phyloP scores from a whole-genome alignment of 2,888 invertebrate species.

The Ophion ventricosus region DNA sequence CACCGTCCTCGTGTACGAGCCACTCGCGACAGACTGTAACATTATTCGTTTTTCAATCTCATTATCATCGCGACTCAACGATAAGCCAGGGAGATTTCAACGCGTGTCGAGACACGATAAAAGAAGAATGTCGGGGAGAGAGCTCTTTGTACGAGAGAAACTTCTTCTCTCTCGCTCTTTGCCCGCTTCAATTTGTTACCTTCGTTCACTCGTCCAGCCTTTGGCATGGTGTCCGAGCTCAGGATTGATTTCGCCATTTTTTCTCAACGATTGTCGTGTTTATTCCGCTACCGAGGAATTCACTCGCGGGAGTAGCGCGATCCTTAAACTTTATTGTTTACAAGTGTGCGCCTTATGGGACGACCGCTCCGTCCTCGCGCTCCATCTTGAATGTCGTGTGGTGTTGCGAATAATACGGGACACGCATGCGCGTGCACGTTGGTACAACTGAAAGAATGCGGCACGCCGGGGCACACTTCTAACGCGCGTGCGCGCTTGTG shows the following conservation, averaged over 20 bases:
- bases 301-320: neutral
- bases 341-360: slow-evolving; percentile 74
- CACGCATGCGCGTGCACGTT: slow-evolving; percentile 50
- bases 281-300: slow-evolving; percentile 7
- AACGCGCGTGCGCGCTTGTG: slow-evolving; percentile 6
- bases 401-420: slow-evolving; percentile 23
- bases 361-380: slow-evolving; percentile 71
- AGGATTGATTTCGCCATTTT: slow-evolving; percentile 81
- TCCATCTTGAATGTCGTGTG: slow-evolving; percentile 75
- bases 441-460: slow-evolving; percentile 56
- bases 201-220: slow-evolving; percentile 88
- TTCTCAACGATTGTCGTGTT: neutral
- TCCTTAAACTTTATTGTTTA: slow-evolving; percentile 70
- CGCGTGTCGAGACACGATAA: slow-evolving; percentile 42
- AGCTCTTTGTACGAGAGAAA: slow-evolving; percentile 25
- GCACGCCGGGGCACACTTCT: slow-evolving; percentile 8
- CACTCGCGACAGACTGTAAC: slow-evolving; percentile 91
- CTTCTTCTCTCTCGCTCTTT: slow-evolving; percentile 2
- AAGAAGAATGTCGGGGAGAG: slow-evolving; percentile 22
- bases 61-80: slow-evolving; percentile 8
- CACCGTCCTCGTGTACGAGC: slow-evolving; percentile 93
- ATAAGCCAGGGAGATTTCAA: slow-evolving; percentile 34
- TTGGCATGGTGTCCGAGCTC: slow-evolving; percentile 85
- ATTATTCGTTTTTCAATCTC: slow-evolving; percentile 61
- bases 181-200: slow-evolving; percentile 80